Base-by-base conservation (phyloP, 2,113 vertebrate genomes). In the Festucalex cinctus region DNA sequence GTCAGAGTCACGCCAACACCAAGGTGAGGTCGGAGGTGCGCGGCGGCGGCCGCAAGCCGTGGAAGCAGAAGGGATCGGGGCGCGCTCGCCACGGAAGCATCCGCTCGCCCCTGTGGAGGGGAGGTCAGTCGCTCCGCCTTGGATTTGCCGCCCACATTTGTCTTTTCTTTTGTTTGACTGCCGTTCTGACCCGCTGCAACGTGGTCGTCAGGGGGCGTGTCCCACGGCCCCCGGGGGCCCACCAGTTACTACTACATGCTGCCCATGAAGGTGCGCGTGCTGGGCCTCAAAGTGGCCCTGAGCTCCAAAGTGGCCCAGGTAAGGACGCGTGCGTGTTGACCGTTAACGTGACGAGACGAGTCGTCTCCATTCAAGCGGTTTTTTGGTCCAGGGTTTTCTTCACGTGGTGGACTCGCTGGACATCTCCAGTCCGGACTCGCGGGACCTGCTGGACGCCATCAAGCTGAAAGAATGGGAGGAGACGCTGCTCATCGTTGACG, bases 191-290 rank as follows among this genome's bases (percentile, higher is more conserved):
- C 6, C 32, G 19, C 35, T 16, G 0, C 43, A 24, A 61, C 20
- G 49, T n/a, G n/a, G n/a, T 9, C 24, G 65, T 44, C 87, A 97
- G 95, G 96, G 26, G 96, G 95, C 0, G 51, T 94, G 5, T 73
- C 91, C 51, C 93, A 95, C 0, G 95, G 95, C 20, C 96, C 96
- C 6, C 86, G 95, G 49, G 96, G 96, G 1, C 96, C 96, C 22
- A 97, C 87, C 2, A 96, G 95, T 67, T 97, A 94, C 79, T 96
- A 92, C 80, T 96, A 96, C 88, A 95, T 98, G 96, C 46, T 96
- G 61, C 95, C 95, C 65, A 95, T 97, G 94, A 95, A 95, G 57
- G 69, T 95, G 2, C 86, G 94, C 3, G 94, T 93, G 0, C 80
- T 88, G 62, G 95, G 94, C 49, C 92, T 98, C 66, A 96, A 94